phyloP scores from a whole-genome alignment of 2,888 invertebrate species.

The Petrolisthes manimaculis region DNA sequence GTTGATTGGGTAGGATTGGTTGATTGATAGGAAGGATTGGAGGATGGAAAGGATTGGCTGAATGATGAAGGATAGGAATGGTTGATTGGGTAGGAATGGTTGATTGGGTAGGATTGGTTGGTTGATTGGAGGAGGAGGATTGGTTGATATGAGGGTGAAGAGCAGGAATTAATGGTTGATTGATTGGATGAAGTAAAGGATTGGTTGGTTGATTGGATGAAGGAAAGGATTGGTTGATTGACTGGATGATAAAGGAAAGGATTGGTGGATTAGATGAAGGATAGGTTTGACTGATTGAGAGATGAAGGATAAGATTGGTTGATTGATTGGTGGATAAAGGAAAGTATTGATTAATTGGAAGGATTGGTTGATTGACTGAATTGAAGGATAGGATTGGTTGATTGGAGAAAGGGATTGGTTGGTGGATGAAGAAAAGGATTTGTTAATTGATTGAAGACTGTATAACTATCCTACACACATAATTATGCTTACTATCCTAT shows the following conservation, averaged over 20 bases:
- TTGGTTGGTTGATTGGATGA: background rate
- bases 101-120: slow-evolving; percentile 8
- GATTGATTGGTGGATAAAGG: no score
- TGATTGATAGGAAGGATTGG: background rate
- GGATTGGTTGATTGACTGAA: background rate
- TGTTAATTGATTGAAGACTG: no score
- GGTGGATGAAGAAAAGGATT: no score
- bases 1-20: background rate
- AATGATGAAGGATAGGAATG: background rate
- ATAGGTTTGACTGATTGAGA: no score
- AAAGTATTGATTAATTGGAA: background rate
- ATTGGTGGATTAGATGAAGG: no score
- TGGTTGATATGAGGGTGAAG: background rate
- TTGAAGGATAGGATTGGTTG: background rate
- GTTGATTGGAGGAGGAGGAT: background rate
- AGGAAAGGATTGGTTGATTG: background rate
- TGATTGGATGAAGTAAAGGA: background rate
- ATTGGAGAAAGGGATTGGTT: background rate
- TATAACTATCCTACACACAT: no score
- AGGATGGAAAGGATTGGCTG: background rate
- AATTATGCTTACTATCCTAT: no score
- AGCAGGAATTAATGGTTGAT: background rate
- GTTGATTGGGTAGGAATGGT: background rate
- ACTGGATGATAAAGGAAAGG: background rate
- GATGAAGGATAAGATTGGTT: background rate